Base-by-base conservation (phyloP, 2,888 invertebrate genomes). In the Monochamus alternatus region DNA sequence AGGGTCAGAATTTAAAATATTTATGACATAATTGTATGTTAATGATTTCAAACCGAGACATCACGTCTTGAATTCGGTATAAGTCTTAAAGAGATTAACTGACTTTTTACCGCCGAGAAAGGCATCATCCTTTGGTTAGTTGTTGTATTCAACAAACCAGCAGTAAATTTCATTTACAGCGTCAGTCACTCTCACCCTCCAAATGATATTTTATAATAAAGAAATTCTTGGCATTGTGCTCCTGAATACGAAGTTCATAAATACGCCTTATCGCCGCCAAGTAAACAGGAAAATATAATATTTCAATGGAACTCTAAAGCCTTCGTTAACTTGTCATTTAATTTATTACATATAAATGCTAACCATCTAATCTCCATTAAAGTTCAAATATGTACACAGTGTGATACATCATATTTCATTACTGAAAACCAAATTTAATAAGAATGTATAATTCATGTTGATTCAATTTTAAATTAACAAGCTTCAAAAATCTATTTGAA, bases 161-260 rank as follows among this genome's bases (percentile, higher is more conserved):
- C 55, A n/a, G 55, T n/a, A 55, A n/a, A 55, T 55, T 55, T 55
- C 55, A 55, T 55, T 55, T 55, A 55, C 22, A 55, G 14, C 55
- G 55, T 55, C 55, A 55, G 5, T 55, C 55, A 55, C 55, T 55
- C 55, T 12, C 55, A 55, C 55, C 55, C 55, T 14, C 47, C 55
- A 55, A 55, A 55, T 55, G 55, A 55, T 55, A 55, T 55, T 55
- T 55, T 55, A 55, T 55, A 55, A 55, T 55, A 55, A 55, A 55
- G 55, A 55, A 55, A 55, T 55, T 55, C 55, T 14, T 55, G 12
- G 55, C 55, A 55, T 55, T 55, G 55, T 55, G 55, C n/a, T 55
- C 55, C n/a, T 55, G 55, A 55, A 55, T 55, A 55, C 55, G 55
- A 55, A 55, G 55, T 55, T 55, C 55, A 47, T 47, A 47, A 47